These are phyloP conservation scores for Serranus cabrilla DNA, from an alignment of 2,797 vertebrate species.

Conservation along the genomic window DNA sequence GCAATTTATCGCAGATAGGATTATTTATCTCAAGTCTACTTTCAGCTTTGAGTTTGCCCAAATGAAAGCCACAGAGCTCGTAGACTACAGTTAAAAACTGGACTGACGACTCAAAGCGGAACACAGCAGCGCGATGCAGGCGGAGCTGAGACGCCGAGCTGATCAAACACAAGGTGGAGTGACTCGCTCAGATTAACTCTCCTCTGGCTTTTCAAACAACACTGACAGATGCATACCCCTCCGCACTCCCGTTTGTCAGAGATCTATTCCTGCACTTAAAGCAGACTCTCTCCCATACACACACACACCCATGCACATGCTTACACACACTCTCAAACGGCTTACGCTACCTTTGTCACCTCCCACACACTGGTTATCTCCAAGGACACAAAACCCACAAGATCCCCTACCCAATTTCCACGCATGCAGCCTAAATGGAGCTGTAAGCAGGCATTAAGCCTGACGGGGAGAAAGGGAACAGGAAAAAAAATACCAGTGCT, in stretches of 20 bases:
- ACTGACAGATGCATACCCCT: constrained; percentile 78
- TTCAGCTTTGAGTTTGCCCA: constrained; percentile 9
- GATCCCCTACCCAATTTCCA: constrained; percentile 85
- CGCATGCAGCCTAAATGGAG: constrained; percentile 84
- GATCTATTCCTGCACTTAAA: constrained; percentile 84
- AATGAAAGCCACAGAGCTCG: constrained; percentile 29
- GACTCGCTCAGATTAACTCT: constrained; percentile 79
- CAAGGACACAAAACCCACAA: constrained; percentile 86
- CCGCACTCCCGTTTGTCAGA: constrained; percentile 76
- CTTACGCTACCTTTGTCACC: constrained; percentile 87
- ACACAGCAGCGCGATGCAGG: constrained; percentile 18
- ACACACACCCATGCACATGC: constrained; percentile 23
- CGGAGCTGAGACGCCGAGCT: constrained; percentile 52
- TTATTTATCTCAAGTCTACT: background rate
- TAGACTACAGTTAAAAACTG: constrained; percentile 2
- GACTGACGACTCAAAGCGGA: constrained; percentile 25
- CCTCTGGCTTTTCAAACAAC: constrained; percentile 78
- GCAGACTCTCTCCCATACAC: constrained; percentile 50
- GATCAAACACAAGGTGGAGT: constrained; percentile 76
- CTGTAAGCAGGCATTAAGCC: constrained; percentile 85
- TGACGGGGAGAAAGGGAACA: constrained; percentile 75
- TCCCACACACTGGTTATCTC: constrained; percentile 87
- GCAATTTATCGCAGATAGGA: background rate
- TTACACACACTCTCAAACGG: constrained; percentile 56
- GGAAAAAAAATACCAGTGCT: constrained; percentile 55